These are phyloP conservation scores for Rhimphoctona megacephalus DNA, from an alignment of 2,888 invertebrate genomes.

Conservation along the genomic window DNA sequence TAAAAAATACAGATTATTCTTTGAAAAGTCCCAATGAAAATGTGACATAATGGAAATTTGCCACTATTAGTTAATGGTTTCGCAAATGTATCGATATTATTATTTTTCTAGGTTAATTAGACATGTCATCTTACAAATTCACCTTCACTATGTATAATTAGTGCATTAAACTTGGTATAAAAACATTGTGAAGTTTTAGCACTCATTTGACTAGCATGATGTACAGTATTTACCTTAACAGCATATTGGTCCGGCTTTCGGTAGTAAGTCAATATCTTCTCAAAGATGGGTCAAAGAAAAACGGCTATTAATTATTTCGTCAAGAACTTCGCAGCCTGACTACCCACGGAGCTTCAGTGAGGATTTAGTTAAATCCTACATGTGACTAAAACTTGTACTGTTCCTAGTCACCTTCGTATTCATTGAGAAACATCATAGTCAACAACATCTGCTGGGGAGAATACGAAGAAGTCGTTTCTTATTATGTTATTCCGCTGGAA, in stretches of 20 bases:
- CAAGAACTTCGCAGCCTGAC: not conserved
- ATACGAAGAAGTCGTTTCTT: constrained; percentile 55
- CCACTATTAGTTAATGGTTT: too few species aligned
- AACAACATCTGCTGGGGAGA: constrained; percentile 21
- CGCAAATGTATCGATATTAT: too few species aligned
- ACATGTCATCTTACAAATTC: too few species aligned
- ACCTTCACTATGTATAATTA: too few species aligned
- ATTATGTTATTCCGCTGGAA: constrained; percentile 65
- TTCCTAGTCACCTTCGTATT: constrained; percentile 33
- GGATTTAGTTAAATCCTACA: not conserved
- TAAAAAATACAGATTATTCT: too few species aligned
- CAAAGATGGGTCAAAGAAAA: not conserved
- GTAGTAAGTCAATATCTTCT: not conserved
- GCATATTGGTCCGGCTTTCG: not conserved
- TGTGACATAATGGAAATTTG: too few species aligned
- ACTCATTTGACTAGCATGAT: too few species aligned
- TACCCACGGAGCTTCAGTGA: not conserved
- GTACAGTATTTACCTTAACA: too few species aligned
- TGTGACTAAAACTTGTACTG: constrained; percentile 35
- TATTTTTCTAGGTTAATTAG: too few species aligned
- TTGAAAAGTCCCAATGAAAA: too few species aligned
- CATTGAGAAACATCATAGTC: constrained; percentile 25
- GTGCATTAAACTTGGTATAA: too few species aligned
- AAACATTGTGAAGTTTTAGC: too few species aligned
- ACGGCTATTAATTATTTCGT: not conserved